Base-by-base conservation (phyloP, 2,888 invertebrate genomes). In the Xestia c-nigrum region DNA sequence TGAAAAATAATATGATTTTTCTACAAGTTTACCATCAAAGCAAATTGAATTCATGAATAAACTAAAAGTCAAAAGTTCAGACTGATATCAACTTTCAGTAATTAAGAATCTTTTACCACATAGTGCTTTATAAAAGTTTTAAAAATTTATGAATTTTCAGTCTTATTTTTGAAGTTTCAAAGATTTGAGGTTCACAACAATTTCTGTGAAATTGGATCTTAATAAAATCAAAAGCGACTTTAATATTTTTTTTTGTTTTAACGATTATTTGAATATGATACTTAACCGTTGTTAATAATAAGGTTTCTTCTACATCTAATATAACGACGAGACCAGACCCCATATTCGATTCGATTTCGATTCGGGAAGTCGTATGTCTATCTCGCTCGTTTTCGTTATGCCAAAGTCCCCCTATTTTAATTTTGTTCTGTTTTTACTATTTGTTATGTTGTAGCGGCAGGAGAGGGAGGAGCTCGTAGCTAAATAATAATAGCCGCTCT, bases 11-110 rank as follows among this genome's bases (percentile, higher is more conserved):
- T 21, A 21, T 19, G 6, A n/a, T 38, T 38, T 38, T 7, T n/a
- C 16, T 7, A 6, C 46, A 38, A 72, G 19, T 14, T 70, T 5
- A 19, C 16, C n/a, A 19, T 19, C 69, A 12, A 5, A n/a, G 16
- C n/a, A 46, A 38, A 47, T 70, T 24, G 38, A 47, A 24, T 24
- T n/a, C 70, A 50, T 50, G 19, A 40, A 68, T 46, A 21, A 10
- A 10, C 16, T 50, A 4, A 52, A 72, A 72, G 40, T 40, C 21
- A 43, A 43, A 43, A 72, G 52, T 72, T 55, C 6, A 21, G 72
- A 52, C 43, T 52, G 43, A 50, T 72, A 72, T 43, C 40, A 72
- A 72, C 16, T 50, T 71, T 40, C 14, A 71, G 72, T 52, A 52
- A 50, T 43, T 72, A 52, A 72, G 38, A 70, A 24, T 31, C 38